Evolutionary conservation across 2,113 vertebrate genomes (phyloP), one percentile per base, ranked within the genome.

Genomic region (Anoplopoma fimbria): DNA sequence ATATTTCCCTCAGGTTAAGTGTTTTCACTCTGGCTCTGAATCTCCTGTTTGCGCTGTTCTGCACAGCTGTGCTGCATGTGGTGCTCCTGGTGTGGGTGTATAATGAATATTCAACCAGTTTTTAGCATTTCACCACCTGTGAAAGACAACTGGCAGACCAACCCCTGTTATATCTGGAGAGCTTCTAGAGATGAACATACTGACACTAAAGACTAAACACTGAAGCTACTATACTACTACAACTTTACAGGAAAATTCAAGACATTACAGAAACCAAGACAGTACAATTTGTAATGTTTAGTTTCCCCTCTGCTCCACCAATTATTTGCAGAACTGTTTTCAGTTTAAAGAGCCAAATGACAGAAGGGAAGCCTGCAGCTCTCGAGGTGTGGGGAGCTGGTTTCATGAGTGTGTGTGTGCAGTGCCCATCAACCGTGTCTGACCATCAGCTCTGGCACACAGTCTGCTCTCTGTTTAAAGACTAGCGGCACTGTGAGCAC

Each of bases 331-430:
- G 72, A 33, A 65, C 62, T 83, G 31, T 49, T 86, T 79, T 27
- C 49, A 68, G 36, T 55, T 67, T 19, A 73, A 67, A 78, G 27
- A 80, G 79, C 57, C 73, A 51, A 75, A 80, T 63, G 75, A 85
- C 82, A 88, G 73, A 80, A 80, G 84, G 76, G 73, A 55, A 67
- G 82, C 49, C 73, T 71, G 76, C 17, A 71, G 65, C 67, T 25
- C 47, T 75, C 29, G 74, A 60, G 53, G 62, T 72, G 40, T 67
- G 40, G 31, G 49, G 27, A 21, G 65, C 42, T 55, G 2, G 2
- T 63, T 67, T 62, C 23, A 17, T 31, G 67, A 9, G 40, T 68
- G 72, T 47, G 70, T 34, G 77, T 60, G 51, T 72, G 51, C 69
- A 33, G 58, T 67, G 60, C 60, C 21, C 34, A 61, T 47, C n/a